phyloP scores from a whole-genome alignment of 2,797 vertebrate species.

The Coendou prehensilis region DNA sequence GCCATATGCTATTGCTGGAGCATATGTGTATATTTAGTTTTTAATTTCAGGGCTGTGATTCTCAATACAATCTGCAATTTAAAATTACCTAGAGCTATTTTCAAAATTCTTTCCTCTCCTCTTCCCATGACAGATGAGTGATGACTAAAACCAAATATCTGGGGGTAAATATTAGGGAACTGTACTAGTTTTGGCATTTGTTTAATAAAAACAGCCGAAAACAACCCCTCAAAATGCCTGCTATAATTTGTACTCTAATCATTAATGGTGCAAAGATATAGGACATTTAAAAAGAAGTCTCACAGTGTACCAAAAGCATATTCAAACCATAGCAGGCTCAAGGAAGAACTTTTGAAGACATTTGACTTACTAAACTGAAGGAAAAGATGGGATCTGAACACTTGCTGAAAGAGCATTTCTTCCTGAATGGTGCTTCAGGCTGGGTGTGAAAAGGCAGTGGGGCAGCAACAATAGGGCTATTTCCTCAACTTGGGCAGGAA shows the following conservation, averaged over 20 bases:
- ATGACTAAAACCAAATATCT: not conserved
- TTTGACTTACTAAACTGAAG: not conserved
- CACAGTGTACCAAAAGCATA: not conserved
- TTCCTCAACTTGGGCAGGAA: not conserved
- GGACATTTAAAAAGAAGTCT: not conserved
- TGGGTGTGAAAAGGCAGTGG: not conserved
- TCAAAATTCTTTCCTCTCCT: not conserved
- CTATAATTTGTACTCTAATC: not conserved
- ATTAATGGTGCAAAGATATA: not conserved
- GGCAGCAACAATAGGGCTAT: not conserved
- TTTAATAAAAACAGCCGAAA: not conserved
- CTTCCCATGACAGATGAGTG: not conserved
- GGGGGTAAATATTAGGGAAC: not conserved
- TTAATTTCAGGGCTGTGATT: not conserved
- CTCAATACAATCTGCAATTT: not conserved
- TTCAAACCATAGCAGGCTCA: not conserved
- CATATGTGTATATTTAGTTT: not conserved
- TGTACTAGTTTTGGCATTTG: not conserved
- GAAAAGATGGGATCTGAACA: not conserved
- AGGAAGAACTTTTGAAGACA: conserved; percentile 2
- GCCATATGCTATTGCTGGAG: not conserved
- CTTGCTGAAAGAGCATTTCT: not conserved
- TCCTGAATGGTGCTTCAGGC: not conserved
- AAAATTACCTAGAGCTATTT: not conserved
- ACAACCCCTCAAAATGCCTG: not conserved